These are phyloP conservation scores for Apamea epomidion DNA, from an alignment of 2,888 invertebrate genomes.

Conservation along the genomic window DNA sequence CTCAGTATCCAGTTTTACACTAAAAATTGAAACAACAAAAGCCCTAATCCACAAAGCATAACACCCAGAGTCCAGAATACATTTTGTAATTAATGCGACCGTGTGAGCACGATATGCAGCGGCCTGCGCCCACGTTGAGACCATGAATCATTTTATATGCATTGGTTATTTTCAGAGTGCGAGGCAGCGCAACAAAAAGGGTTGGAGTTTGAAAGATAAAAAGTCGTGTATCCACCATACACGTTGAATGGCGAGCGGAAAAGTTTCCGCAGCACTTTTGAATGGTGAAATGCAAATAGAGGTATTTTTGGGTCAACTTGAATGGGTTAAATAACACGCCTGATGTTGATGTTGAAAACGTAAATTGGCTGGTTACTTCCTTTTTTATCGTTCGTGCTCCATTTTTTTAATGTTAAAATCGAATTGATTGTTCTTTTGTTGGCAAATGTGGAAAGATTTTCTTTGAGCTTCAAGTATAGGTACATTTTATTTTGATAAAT, in stretches of 20 bases:
- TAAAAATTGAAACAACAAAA: constrained; percentile 57
- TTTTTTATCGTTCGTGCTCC: constrained; percentile 23
- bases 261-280: constrained; percentile 66
- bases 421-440: constrained; percentile 31
- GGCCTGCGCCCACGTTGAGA: constrained; percentile 72
- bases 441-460: not conserved
- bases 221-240: constrained; percentile 63
- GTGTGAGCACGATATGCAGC: constrained; percentile 73
- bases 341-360: constrained; percentile 47
- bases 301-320: constrained; percentile 65
- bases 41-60: constrained; percentile 60
- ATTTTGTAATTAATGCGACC: constrained; percentile 81
- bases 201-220: constrained; percentile 71
- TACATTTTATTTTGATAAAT: not conserved
- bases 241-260: constrained; percentile 66
- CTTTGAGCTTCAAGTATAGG: not conserved
- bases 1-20: constrained; percentile 42
- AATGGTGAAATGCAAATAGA: constrained; percentile 61
- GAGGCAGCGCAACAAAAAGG: constrained; percentile 70
- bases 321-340: constrained; percentile 58
- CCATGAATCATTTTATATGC: constrained; percentile 86
- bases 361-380: constrained; percentile 41
- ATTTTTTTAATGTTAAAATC: constrained; percentile 20
- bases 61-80: constrained; percentile 67
- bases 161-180: constrained; percentile 79